Percentiles rank a stretch among this genome's conserved stretches.
These are phyloP conservation scores for Dysdera silvatica DNA, from an alignment of 1,140 invertebrate genomes.

Conservation along the genomic window DNA sequence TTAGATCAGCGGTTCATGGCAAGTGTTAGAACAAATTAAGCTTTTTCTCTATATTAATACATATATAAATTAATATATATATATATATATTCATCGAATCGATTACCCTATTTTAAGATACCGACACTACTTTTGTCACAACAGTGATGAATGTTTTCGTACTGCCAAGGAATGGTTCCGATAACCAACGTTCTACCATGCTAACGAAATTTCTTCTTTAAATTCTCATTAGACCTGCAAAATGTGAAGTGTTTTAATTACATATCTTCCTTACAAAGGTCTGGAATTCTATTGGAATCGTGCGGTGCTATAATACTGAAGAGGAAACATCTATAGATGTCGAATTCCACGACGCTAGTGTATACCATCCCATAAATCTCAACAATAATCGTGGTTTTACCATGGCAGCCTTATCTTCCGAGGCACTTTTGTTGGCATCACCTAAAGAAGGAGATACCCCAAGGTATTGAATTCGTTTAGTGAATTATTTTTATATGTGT, in stretches of 20 bases:
- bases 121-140: too few relatives aligned
- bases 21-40: too few relatives aligned
- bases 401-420: constrained; percentile 71
- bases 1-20: constrained; percentile 73
- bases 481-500: not conserved
- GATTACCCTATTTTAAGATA: too few relatives aligned
- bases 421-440: constrained; percentile 70
- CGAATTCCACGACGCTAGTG: constrained; percentile 84
- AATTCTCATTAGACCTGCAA: not conserved
- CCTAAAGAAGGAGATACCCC: constrained; percentile 48
- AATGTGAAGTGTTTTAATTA: not conserved
- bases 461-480: constrained; percentile 45
- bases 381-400: constrained; percentile 68
- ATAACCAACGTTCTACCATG: too few relatives aligned
- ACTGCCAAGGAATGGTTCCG: too few relatives aligned
- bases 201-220: not conserved
- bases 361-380: constrained; percentile 83
- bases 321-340: constrained; percentile 75
- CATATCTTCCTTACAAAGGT: constrained; percentile 45
- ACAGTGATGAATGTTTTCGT: too few relatives aligned
- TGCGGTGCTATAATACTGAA: constrained; percentile 62
- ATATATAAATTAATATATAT: too few relatives aligned
- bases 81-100: too few relatives aligned
- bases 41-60: too few relatives aligned
- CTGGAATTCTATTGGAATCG: constrained; percentile 67